Evolutionary conservation across 2,113 vertebrate genomes (phyloP).

Genomic region (Muscicapa adusta): DNA sequence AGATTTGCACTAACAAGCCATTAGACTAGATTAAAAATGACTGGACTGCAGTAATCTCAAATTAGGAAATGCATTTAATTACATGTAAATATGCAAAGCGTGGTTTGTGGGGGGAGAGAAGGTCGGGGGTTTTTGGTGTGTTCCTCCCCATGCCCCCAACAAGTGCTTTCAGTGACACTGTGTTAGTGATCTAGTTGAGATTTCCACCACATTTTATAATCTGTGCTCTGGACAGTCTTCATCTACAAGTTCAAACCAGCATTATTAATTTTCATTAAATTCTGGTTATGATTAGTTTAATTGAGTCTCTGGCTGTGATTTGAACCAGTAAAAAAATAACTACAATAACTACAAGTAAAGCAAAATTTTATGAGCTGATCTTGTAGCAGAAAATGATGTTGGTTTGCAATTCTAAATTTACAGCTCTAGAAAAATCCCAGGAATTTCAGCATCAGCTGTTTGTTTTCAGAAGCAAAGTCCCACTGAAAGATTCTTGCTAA

Average conservation of each 20-base stretch:
- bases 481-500: slow-evolving; percentile 71
- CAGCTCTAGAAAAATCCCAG: slow-evolving; percentile 64
- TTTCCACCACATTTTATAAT: background rate
- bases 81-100: background rate
- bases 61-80: background rate
- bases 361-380: background rate
- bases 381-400: slow-evolving; percentile 44
- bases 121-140: background rate
- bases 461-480: slow-evolving; percentile 73
- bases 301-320: background rate
- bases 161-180: slow-evolving; percentile 44
- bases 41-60: background rate
- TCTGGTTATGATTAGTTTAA: background rate
- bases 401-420: slow-evolving; percentile 56
- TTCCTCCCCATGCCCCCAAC: background rate
- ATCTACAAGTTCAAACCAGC: background rate
- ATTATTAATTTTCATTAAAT: background rate
- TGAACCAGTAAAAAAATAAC: background rate
- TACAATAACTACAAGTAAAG: background rate
- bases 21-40: slow-evolving; percentile 6
- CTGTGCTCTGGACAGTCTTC: background rate
- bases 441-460: slow-evolving; percentile 74
- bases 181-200: background rate
- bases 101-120: background rate
- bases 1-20: slow-evolving; percentile 62